Conservation (phyloP, 2,113 vertebrate genomes). For the Zosterops japonicus region DNA sequence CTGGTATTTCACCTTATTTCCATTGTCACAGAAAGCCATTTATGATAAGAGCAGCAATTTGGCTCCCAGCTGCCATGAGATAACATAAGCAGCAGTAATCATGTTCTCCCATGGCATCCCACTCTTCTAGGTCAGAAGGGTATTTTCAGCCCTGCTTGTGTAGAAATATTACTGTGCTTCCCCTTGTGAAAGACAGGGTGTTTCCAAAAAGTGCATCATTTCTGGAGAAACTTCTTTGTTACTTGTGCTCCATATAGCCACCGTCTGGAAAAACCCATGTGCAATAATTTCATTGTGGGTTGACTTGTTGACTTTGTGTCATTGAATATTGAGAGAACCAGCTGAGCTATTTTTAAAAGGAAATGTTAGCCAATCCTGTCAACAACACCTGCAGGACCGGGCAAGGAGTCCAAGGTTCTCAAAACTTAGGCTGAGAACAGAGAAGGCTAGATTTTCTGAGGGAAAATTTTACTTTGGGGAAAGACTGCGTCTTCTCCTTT, state of each 20-base stretch:
- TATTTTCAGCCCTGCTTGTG: not conserved
- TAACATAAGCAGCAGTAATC: not conserved
- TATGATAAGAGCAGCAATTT: not conserved
- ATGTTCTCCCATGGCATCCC: not conserved
- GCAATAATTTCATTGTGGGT: not conserved
- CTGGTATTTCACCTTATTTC: not conserved
- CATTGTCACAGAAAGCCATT: not conserved
- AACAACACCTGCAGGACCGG: not conserved
- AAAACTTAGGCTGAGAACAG: not conserved
- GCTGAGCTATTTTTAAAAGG: not conserved
- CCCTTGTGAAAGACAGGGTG: not conserved
- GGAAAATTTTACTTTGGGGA: not conserved
- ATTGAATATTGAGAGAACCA: not conserved
- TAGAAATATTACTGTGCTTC: not conserved
- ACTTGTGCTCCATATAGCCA: not conserved
- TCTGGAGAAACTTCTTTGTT: not conserved
- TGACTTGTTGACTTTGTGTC: not conserved
- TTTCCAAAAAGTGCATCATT: not conserved
- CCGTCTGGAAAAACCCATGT: not conserved
- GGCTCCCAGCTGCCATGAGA: not conserved
- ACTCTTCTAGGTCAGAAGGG: not conserved
- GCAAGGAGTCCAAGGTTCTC: not conserved
- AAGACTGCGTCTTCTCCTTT: not conserved
- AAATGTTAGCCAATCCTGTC: not conserved
- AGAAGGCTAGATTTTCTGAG: not conserved